Conservation (phyloP, 2,113 vertebrate genomes). For the Antidorcas marsupialis region DNA sequence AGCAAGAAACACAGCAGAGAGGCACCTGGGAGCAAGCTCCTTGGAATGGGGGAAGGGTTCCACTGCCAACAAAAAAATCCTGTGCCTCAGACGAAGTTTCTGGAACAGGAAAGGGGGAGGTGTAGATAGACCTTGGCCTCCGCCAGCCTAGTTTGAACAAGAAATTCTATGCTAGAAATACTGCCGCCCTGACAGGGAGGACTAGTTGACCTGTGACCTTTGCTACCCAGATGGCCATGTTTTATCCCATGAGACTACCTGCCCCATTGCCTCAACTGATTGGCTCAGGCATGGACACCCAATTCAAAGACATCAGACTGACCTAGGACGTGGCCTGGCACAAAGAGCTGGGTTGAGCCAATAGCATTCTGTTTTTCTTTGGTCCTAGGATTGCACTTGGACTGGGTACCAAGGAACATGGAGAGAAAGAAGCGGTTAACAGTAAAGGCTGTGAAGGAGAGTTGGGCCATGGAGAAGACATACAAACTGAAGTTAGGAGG, state of each 20-base stretch:
- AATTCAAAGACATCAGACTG: not conserved
- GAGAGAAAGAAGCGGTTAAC: not conserved
- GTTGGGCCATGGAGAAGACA: not conserved
- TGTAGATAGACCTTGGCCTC: too few relatives aligned
- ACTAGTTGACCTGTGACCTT: not conserved
- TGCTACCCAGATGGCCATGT: not conserved
- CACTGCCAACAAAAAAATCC: not conserved
- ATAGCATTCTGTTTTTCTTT: not conserved
- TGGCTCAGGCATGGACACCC: not conserved
- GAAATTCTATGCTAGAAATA: not conserved
- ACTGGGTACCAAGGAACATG: not conserved
- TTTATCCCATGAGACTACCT: not conserved
- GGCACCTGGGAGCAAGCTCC: constrained; percentile 46
- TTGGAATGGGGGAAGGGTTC: constrained; percentile 14
- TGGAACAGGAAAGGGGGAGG: not conserved
- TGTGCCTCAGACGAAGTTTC: not conserved
- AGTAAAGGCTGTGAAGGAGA: not conserved
- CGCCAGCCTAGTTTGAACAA: not conserved
- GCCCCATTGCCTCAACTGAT: not conserved
- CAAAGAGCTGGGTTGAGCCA: not conserved
- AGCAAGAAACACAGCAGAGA: constrained; percentile 53
- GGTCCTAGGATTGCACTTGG: not conserved
- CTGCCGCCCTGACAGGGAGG: not conserved
- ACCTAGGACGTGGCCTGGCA: not conserved
- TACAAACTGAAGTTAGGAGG: not conserved